Conservation (phyloP, 1,140 invertebrate species). For the Asbolus verrucosus region DNA sequence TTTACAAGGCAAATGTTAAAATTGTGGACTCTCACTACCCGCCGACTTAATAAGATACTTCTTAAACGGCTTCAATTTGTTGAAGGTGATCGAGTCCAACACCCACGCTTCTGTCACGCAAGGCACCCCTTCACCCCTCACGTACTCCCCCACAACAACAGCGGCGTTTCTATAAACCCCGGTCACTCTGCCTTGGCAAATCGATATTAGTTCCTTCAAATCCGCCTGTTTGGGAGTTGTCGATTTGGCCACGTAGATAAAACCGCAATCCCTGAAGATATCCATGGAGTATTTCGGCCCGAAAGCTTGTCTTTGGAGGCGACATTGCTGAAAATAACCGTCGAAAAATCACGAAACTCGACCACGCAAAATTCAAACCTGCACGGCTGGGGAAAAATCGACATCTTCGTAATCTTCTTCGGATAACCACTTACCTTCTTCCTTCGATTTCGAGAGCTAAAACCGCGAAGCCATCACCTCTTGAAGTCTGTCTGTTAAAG, state of each 20-base stretch:
- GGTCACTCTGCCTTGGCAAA: conserved; percentile 66
- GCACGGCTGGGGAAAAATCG: conserved; percentile 67
- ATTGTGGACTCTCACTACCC: background rate
- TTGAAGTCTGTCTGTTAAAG: too few species aligned
- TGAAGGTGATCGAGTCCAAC: conserved; percentile 63
- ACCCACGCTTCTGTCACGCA: conserved; percentile 67
- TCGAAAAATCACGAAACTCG: conserved; percentile 18
- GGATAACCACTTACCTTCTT: conserved; percentile 66
- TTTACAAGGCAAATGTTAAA: background rate
- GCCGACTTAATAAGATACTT: conserved; percentile 38
- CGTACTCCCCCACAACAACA: conserved; percentile 66
- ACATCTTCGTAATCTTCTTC: conserved; percentile 69
- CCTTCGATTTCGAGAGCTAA: conserved; percentile 62
- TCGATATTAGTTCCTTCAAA: conserved; percentile 66
- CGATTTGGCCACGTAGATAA: conserved; percentile 65
- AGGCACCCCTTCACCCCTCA: conserved; percentile 56
- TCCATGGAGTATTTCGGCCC: conserved; percentile 66
- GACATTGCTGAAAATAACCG: conserved; percentile 64
- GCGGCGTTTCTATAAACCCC: conserved; percentile 63
- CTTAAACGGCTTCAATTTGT: conserved; percentile 56
- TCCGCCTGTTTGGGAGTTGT: conserved; percentile 63
- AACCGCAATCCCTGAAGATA: conserved; percentile 66
- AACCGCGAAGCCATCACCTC: too few species aligned
- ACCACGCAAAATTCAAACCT: conserved; percentile 61
- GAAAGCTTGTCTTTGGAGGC: conserved; percentile 67